Conservation (phyloP, 2,888 invertebrate species). For the Craniophora ligustri region DNA sequence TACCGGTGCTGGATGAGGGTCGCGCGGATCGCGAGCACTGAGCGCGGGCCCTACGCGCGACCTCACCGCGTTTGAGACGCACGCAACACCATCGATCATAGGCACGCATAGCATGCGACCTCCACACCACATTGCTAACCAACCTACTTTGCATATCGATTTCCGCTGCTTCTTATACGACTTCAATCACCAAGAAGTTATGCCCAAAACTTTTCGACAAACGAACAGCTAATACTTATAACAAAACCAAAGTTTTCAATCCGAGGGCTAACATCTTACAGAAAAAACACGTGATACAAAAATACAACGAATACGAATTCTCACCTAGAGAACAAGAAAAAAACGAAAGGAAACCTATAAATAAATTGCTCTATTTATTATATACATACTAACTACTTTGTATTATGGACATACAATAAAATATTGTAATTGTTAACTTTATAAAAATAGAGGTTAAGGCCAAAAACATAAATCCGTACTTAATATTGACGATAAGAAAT, state of each 20-base stretch:
- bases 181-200: constrained; percentile 46
- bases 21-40: constrained; percentile 58
- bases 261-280: no score
- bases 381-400: no score
- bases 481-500: constrained; percentile 20
- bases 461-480: constrained; percentile 28
- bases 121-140: constrained; percentile 69
- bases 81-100: constrained; percentile 81
- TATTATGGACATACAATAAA: no score
- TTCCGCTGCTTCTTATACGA: constrained; percentile 56
- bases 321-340: no score
- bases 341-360: no score
- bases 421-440: no score
- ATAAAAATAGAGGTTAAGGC: constrained; percentile 18
- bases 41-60: constrained; percentile 59
- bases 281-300: no score
- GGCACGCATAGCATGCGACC: constrained; percentile 75
- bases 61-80: constrained; percentile 66
- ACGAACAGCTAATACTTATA: background rate
- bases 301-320: no score
- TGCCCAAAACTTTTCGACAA: constrained; percentile 9
- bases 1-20: constrained; percentile 66
- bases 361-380: no score
- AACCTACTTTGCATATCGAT: constrained; percentile 78
- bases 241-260: no score